Evolutionary conservation across 2,797 vertebrate species (phyloP).

Genomic region (Lepidocolaptes lacrymiger): DNA sequence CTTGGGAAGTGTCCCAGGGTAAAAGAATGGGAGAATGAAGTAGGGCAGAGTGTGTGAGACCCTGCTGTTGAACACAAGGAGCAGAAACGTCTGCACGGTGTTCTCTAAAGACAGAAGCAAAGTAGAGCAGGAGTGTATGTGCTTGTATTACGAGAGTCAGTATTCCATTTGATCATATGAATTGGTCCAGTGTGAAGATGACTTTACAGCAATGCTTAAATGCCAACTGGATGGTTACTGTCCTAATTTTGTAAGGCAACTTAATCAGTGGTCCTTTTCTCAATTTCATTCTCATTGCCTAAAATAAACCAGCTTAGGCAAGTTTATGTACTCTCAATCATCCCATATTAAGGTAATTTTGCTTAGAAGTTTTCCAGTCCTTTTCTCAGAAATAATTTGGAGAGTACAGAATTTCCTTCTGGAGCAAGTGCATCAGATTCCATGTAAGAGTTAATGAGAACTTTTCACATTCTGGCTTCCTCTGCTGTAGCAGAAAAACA

Average conservation of each 20-base stretch:
- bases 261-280: background rate
- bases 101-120: background rate
- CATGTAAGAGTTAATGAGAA: background rate
- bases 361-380: background rate
- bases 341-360: background rate
- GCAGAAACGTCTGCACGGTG: background rate
- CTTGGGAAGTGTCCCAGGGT: background rate
- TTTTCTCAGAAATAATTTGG: background rate
- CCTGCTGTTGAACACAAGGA: background rate
- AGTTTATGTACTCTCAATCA: background rate
- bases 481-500: background rate
- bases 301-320: background rate
- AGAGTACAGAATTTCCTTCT: background rate
- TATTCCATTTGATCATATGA: background rate
- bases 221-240: background rate
- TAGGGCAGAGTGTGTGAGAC: background rate
- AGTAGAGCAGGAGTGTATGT: background rate
- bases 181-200: background rate
- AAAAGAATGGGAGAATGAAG: background rate
- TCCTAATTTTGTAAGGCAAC: background rate
- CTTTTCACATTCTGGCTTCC: background rate
- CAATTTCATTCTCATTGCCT: background rate
- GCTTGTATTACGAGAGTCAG: background rate
- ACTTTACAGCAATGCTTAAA: background rate
- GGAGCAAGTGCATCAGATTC: background rate